Evolutionary conservation across 2,113 vertebrate genomes (phyloP), one percentile per base, ranked within the genome.

Genomic region (Vulpes lagopus): DNA sequence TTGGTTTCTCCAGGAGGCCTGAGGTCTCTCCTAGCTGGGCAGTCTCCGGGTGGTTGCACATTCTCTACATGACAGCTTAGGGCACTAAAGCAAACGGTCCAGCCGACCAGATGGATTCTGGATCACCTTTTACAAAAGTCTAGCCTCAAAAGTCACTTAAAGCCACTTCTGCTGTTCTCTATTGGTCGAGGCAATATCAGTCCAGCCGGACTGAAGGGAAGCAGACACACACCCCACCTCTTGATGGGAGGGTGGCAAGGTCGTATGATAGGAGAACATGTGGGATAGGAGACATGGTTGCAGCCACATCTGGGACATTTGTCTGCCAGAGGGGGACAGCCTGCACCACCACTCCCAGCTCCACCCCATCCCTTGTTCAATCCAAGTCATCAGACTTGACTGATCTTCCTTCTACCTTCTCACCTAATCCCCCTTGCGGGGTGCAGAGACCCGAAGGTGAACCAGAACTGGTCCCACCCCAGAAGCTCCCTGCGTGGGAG

Each of bases 121-220:
- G 51, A 25, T 57, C 57, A 43, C 57, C 22, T 79, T 83, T 80
- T 38, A 49, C 35, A 91, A 93, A 43, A 43, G 43, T 23, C 30
- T 62, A 91, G n/a, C 38, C 81, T 91, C 30, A 43, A 51, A 92
- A 92, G 67, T 94, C 76, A 93, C 32, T 60, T 71, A 84, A 12
- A n/a, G 2, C 88, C 89, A 89, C 19, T 82, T 93, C 71, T 14
- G 49, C 20, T 92, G 23, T 78, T 49, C 23, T 94, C 51, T 88
- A 9, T 55, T 38, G 14, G 53, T 65, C 15, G 4, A 85, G 17
- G 19, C 57, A 55, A 51, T 80, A 35, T 84, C 69, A 93, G 17
- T 38, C 55, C 71, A 30, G 32, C 53, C 14, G 74, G 60, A 79
- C 67, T 82, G 67, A 82, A 81, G 53, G 57, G 11, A 25, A 55